Percentiles rank a stretch among this genome's conserved stretches.
Evolutionary conservation across 1,140 invertebrate genomes (phyloP).

Genomic region (Magallana gigas): DNA sequence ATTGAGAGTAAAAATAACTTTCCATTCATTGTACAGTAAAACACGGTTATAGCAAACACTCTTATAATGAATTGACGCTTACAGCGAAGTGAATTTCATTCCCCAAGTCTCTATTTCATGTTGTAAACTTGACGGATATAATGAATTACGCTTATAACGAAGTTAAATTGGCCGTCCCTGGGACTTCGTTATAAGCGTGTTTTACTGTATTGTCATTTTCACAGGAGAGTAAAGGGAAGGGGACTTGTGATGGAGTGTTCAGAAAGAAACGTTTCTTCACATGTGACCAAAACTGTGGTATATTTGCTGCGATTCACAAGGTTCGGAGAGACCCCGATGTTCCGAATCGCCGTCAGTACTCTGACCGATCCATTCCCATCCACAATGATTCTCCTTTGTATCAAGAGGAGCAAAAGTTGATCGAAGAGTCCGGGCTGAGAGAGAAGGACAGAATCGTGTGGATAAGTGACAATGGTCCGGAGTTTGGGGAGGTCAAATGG

Average conservation of each 20-base stretch:
- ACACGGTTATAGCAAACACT: no score
- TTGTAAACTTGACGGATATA: no score
- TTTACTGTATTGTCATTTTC: no score
- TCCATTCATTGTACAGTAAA: no score
- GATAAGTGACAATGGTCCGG: conserved; percentile 81
- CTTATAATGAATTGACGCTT: no score
- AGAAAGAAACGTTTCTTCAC: conserved; percentile 70
- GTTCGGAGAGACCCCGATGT: conserved; percentile 57
- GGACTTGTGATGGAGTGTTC: conserved; percentile 73
- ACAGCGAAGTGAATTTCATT: no score
- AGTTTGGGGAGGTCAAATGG: conserved; percentile 82
- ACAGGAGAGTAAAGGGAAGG: conserved; percentile 68
- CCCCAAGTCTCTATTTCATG: no score
- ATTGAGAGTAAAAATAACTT: no score
- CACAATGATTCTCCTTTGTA: not conserved
- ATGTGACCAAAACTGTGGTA: conserved; percentile 68
- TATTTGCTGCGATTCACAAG: conserved; percentile 74
- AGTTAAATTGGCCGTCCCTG: no score
- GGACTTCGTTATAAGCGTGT: no score
- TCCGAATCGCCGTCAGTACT: conserved; percentile 36
- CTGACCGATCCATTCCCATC: not conserved
- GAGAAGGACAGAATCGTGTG: conserved; percentile 82
- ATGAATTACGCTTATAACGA: no score
- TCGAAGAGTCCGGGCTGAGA: conserved; percentile 70
- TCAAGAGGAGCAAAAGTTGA: conserved; percentile 27